Conservation (phyloP, 2,113 vertebrate genomes). For the Pedionomus torquatus region DNA sequence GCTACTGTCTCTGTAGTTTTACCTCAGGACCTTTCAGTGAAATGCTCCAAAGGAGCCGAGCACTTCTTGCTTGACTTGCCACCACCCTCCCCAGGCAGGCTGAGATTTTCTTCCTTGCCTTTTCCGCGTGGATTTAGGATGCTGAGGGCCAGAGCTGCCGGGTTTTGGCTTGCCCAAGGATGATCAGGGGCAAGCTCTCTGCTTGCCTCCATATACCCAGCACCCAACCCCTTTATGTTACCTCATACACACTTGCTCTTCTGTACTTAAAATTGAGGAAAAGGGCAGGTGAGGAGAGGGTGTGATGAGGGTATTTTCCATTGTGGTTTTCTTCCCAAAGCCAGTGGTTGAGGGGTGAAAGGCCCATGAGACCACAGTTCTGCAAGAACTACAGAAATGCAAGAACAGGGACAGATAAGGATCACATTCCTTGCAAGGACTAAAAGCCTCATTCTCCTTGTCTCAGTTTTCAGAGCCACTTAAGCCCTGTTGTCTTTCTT, state of each 20-base stretch:
- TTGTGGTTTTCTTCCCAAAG: not conserved
- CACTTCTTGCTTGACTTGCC: not conserved
- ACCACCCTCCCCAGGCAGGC: not conserved
- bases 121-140: conserved; percentile 77
- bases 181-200: conserved; percentile 63
- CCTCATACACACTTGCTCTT: conserved; percentile 59
- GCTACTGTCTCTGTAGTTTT: not conserved
- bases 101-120: not conserved
- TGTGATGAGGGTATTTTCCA: not conserved
- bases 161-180: conserved; percentile 70
- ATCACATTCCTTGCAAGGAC: not conserved
- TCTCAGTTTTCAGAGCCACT: not conserved
- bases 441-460: not conserved
- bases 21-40: not conserved
- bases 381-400: not conserved
- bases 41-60: not conserved
- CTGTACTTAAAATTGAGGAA: conserved; percentile 76
- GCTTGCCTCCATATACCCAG: conserved; percentile 69
- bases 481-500: not conserved
- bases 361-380: not conserved
- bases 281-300: not conserved
- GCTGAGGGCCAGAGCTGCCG: conserved; percentile 78
- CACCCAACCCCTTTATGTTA: conserved; percentile 70
- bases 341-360: fast-evolving
- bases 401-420: fast-evolving